These are phyloP conservation scores for Dissostichus mawsoni DNA, from an alignment of 2,113 vertebrate species.

Conservation along the genomic window DNA sequence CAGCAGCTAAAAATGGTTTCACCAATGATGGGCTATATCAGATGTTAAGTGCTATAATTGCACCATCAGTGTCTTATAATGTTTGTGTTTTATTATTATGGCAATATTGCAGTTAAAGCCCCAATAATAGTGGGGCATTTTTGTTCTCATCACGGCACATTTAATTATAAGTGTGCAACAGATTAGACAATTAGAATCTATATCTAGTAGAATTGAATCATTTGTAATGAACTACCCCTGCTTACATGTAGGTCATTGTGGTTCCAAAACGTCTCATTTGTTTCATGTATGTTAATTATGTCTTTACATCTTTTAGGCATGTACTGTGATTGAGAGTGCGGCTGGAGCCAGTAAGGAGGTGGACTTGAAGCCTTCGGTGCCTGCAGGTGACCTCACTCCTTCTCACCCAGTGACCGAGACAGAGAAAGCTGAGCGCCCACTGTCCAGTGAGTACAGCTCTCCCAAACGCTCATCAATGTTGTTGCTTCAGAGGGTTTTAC, in stretches of 20 bases:
- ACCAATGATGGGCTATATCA: conserved; percentile 55
- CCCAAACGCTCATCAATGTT: neutral
- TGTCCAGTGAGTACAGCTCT: conserved; percentile 78
- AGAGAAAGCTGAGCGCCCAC: conserved; percentile 69
- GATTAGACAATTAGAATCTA: neutral
- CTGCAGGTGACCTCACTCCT: conserved; percentile 52
- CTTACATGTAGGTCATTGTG: neutral
- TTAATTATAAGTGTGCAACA: conserved; percentile 2
- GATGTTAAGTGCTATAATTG: conserved; percentile 66
- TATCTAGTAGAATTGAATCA: neutral
- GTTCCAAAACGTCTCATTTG: neutral
- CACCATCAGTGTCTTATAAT: conserved; percentile 23
- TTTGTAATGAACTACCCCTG: neutral
- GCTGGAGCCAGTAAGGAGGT: conserved; percentile 65
- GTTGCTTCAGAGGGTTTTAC: neutral
- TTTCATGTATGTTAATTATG: conserved; percentile 17
- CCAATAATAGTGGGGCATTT: neutral
- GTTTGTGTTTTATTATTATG: conserved; percentile 25
- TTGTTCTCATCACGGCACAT: neutral
- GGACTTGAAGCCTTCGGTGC: conserved; percentile 50
- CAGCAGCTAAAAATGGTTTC: conserved; percentile 75
- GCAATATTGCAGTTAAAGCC: neutral
- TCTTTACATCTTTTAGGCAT: conserved; percentile 67
- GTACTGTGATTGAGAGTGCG: conserved; percentile 51
- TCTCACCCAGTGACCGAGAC: conserved; percentile 64